Percentiles rank a stretch among this genome's conserved stretches.
phyloP scores from a whole-genome alignment of 2,888 invertebrate genomes.

The Epistrophella euchroma region DNA sequence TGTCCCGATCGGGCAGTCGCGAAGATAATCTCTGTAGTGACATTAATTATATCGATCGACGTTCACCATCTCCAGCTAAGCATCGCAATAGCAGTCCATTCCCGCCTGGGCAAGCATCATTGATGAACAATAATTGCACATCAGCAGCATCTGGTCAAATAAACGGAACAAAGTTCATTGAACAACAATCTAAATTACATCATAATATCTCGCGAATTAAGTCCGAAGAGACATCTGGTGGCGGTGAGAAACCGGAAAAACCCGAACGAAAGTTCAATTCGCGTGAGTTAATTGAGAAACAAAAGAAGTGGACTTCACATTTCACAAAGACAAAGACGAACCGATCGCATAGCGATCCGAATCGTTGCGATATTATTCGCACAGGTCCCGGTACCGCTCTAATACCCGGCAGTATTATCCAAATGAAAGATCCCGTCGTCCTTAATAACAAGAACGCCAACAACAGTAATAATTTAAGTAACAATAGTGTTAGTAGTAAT shows the following conservation, averaged over 20 bases:
- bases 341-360: constrained; percentile 87
- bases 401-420: constrained; percentile 83
- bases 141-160: constrained; percentile 81
- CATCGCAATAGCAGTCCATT: constrained; percentile 81
- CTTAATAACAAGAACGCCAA: constrained; percentile 64
- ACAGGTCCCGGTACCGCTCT: constrained; percentile 85
- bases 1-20: constrained; percentile 82
- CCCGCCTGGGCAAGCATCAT: constrained; percentile 80
- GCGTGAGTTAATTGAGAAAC: constrained; percentile 94
- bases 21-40: constrained; percentile 83
- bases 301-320: constrained; percentile 96
- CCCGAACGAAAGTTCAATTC: constrained; percentile 93
- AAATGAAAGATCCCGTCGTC: constrained; percentile 78
- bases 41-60: constrained; percentile 81
- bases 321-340: constrained; percentile 91
- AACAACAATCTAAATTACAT: constrained; percentile 80
- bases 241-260: constrained; percentile 89
- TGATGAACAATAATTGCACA: constrained; percentile 80
- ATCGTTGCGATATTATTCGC: constrained; percentile 84
- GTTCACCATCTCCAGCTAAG: constrained; percentile 83
- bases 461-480: constrained; percentile 68
- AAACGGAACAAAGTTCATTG: constrained; percentile 82
- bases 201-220: constrained; percentile 86
- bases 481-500: constrained; percentile 69
- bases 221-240: constrained; percentile 84